phyloP scores from a whole-genome alignment of 2,797 vertebrate genomes.

The Centropyge bicolor region DNA sequence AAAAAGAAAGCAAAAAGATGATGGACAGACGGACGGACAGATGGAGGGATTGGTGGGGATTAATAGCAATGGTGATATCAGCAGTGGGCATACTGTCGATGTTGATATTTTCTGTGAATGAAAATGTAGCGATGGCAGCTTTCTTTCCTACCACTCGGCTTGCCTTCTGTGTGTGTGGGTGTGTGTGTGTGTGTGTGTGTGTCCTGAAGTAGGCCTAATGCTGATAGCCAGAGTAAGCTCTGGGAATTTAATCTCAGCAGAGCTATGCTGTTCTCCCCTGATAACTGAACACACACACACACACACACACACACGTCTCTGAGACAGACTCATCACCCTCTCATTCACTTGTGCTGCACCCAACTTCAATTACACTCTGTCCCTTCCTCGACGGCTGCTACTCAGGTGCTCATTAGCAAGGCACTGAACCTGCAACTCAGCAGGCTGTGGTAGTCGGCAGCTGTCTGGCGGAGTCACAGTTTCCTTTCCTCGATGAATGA shows the following conservation, averaged over 20 bases:
- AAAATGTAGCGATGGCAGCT: conserved; percentile 73
- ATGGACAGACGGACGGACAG: conserved; percentile 34
- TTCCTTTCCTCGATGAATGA: conserved; percentile 17
- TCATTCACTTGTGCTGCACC: conserved; percentile 59
- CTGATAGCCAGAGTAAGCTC: conserved; percentile 81
- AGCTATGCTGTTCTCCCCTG: conserved; percentile 81
- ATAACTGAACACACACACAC: conserved; percentile 72
- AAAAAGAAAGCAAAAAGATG: conserved; percentile 22
- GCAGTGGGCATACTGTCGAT: conserved; percentile 61
- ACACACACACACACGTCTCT: conserved; percentile 52
- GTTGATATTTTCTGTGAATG: conserved; percentile 76
- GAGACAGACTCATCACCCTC: conserved; percentile 53
- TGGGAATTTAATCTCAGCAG: conserved; percentile 82
- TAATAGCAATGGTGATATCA: conserved; percentile 62
- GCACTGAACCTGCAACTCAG: conserved; percentile 39
- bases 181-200: conserved; percentile 43
- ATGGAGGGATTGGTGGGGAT: conserved; percentile 62
- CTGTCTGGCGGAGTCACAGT: conserved; percentile 11
- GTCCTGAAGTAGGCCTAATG: conserved; percentile 75
- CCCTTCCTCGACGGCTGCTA: conserved; percentile 21
- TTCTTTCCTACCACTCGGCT: conserved; percentile 64
- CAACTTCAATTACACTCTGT: conserved; percentile 24
- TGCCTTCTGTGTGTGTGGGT: conserved; percentile 41
- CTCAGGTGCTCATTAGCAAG: conserved; percentile 56
- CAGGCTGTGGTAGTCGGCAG: not conserved